Percentiles rank a stretch among this genome's conserved stretches.
Conservation (phyloP, 1,140 invertebrate species). For the Lepidostoma basale region DNA sequence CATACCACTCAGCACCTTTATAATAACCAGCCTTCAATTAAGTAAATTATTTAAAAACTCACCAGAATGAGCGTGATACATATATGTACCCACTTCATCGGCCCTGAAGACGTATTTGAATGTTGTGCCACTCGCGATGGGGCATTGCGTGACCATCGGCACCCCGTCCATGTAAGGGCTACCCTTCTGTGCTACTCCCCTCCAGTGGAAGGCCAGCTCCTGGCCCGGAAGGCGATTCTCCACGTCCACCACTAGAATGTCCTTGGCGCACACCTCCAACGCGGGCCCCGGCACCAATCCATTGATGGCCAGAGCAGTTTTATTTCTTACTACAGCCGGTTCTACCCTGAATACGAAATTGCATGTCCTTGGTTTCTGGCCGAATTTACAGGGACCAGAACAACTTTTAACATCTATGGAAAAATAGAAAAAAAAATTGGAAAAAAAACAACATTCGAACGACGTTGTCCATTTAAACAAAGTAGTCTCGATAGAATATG, state of each 20-base stretch:
- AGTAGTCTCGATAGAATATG: too few species aligned
- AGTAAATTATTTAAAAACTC: too few species aligned
- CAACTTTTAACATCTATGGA: slow-evolving; percentile 56
- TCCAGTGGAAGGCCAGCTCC: slow-evolving; percentile 76
- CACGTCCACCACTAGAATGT: slow-evolving; percentile 82
- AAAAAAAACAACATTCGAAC: too few species aligned
- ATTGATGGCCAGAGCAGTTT: slow-evolving; percentile 69
- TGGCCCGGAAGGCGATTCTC: slow-evolving; percentile 73
- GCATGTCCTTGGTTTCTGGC: slow-evolving; percentile 56
- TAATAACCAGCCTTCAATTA: too few species aligned
- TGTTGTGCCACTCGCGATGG: slow-evolving; percentile 72
- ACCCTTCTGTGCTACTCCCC: slow-evolving; percentile 73
- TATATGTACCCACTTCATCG: slow-evolving; percentile 69
- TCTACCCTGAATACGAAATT: slow-evolving; percentile 53
- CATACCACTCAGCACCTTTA: too few species aligned
- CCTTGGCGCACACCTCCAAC: slow-evolving; percentile 80
- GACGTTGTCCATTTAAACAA: too few species aligned
- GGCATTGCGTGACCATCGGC: slow-evolving; percentile 77
- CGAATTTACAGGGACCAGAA: slow-evolving; percentile 58
- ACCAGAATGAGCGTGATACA: slow-evolving; percentile 73
- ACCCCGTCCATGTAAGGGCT: slow-evolving; percentile 83
- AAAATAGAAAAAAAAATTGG: slow-evolving; percentile 35
- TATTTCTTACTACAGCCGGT: slow-evolving; percentile 49
- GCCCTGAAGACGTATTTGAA: slow-evolving; percentile 78
- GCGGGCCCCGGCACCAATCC: slow-evolving; percentile 79